Evolutionary conservation across 1,140 invertebrate genomes (phyloP).

Genomic region (Achroia grisella): DNA sequence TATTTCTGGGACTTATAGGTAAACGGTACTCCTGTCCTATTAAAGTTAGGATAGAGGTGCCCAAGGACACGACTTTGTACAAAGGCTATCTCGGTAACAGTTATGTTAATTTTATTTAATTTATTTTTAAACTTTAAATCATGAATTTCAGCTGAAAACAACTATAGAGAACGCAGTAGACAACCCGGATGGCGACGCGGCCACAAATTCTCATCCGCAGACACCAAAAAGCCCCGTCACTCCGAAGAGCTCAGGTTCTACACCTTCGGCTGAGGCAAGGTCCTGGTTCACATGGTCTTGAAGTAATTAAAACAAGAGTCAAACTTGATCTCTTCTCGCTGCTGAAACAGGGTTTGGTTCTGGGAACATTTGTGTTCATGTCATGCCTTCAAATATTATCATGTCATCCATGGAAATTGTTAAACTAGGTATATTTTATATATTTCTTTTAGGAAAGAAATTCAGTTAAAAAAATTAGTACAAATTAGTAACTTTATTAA

Average conservation of each 20-base stretch:
- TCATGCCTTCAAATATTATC: slow-evolving; percentile 15
- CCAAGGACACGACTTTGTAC: no score
- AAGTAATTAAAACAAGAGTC: slow-evolving; percentile 2
- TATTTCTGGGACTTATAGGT: no score
- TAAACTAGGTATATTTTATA: no score
- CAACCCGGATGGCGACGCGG: slow-evolving; percentile 15
- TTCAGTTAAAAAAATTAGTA: no score
- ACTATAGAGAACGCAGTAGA: slow-evolving; percentile 31
- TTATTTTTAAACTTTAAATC: slow-evolving; percentile 4
- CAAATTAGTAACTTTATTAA: no score
- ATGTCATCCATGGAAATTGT: neutral
- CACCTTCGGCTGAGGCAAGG: slow-evolving; percentile 55
- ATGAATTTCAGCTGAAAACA: slow-evolving; percentile 47
- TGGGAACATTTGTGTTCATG: slow-evolving; percentile 15
- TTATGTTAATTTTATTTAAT: no score
- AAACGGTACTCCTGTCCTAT: no score
- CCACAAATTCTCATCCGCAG: slow-evolving; percentile 21
- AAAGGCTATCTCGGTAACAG: no score
- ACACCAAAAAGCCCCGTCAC: slow-evolving; percentile 53
- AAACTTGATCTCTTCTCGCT: slow-evolving; percentile 12
- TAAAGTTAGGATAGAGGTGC: no score
- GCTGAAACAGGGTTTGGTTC: slow-evolving; percentile 17
- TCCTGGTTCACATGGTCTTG: slow-evolving; percentile 79
- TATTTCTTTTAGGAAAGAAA: no score
- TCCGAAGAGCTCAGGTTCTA: slow-evolving; percentile 60